Conservation (phyloP, 2,113 vertebrate species). For the Rutilus rutilus region DNA sequence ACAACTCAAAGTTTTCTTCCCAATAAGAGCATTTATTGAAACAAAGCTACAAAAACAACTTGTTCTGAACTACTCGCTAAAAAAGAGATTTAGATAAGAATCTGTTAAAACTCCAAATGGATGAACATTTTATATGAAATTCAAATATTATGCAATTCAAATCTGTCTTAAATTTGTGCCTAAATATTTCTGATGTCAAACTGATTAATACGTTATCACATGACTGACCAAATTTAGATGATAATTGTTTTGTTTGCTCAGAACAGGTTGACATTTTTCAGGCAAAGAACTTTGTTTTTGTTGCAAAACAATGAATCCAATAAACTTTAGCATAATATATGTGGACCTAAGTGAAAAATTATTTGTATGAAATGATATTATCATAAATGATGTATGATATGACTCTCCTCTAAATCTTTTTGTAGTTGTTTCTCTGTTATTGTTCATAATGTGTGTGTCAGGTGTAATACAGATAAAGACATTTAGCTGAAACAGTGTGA, state of each 20-base stretch:
- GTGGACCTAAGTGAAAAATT: neutral
- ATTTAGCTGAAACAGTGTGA: neutral
- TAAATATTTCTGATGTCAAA: neutral
- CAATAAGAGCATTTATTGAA: neutral
- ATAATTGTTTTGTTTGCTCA: neutral
- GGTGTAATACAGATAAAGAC: neutral
- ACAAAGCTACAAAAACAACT: neutral
- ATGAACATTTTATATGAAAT: neutral
- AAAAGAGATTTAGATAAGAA: neutral
- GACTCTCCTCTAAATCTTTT: neutral
- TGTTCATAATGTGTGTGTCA: neutral
- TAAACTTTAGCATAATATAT: too few relatives aligned
- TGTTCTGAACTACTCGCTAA: neutral
- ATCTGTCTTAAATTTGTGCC: neutral
- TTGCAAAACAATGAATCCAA: neutral
- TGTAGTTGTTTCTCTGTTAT: neutral
- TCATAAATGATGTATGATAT: neutral
- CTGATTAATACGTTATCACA: neutral
- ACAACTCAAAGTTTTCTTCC: neutral
- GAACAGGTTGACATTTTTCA: neutral
- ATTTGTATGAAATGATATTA: too few relatives aligned
- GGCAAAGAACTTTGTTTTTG: neutral
- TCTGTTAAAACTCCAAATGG: neutral
- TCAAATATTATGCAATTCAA: neutral
- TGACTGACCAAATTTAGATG: neutral